Conservation (phyloP, 1,140 invertebrate species). For the Drosophila sp. region DNA sequence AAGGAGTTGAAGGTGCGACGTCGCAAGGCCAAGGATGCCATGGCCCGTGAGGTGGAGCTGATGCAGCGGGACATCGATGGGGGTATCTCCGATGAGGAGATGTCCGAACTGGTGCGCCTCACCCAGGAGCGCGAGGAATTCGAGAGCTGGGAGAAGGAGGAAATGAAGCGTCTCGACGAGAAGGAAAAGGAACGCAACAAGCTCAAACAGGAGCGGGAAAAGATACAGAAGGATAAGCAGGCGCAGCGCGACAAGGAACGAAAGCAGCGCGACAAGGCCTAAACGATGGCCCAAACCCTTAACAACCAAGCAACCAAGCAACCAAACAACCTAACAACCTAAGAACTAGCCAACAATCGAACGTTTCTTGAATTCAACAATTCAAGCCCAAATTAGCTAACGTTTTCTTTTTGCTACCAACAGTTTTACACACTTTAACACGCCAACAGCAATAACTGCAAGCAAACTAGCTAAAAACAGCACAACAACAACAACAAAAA, state of each 20-base stretch:
- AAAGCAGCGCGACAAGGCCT: background rate
- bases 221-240: conserved; percentile 23
- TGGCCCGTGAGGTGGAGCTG: conserved; percentile 63
- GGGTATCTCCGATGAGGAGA: conserved; percentile 52
- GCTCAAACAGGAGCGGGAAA: conserved; percentile 42
- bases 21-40: conserved; percentile 60
- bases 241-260: background rate
- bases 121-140: conserved; percentile 56
- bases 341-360: too few species aligned
- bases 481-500: too few species aligned
- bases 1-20: conserved; percentile 57
- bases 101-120: conserved; percentile 48
- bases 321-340: too few species aligned
- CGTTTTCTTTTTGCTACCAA: background rate
- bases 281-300: too few species aligned
- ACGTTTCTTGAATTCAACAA: background rate
- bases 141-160: conserved; percentile 59
- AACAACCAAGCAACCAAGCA: too few species aligned
- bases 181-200: conserved; percentile 55
- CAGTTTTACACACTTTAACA: background rate
- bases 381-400: background rate
- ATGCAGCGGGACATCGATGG: conserved; percentile 68
- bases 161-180: conserved; percentile 55
- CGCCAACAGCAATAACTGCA: background rate
- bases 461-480: background rate